Evolutionary conservation across 92 coral and sea anemone genomes (phyloP), one percentile per base, ranked within the genome.

Genomic region (Palythoa heliodiscus): DNA sequence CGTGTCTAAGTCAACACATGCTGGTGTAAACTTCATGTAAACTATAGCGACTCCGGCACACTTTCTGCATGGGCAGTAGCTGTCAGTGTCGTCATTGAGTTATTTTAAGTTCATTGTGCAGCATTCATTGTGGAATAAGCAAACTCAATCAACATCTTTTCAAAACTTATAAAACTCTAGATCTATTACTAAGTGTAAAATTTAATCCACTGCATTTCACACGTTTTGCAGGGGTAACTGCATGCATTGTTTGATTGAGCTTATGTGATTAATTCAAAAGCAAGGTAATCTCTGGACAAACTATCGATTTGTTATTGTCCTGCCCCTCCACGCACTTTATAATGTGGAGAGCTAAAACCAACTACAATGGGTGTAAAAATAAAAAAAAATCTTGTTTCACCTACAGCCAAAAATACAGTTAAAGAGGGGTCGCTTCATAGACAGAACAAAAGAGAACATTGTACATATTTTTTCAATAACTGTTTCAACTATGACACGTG

Each of bases 1-100:
- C 20, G 69, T 63, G 69, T 63, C 69, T 23, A 63, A 63, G 69
- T 63, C 69, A 63, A 63, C 69, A n/a, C 69, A 63, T 19, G 19
- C 3, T 3, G 17, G 69, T 63, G 22, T 9, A 63, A 55, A 55
- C 19, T 43, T 43, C 50, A 43, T 43, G 50, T 43, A 43, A 8
- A 8, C 50, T 43, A 5, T 43, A 43, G 50, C 50, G 5, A 43
- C 50, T 7, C 50, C 50, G n/a, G n/a, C n/a, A 43, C 0, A 7
- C 48, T 43, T 3, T 43, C 48, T 43, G 48, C n/a, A n/a, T n/a
- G n/a, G 48, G 48, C 48, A 43, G 48, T 43, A 43, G 48, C 48
- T 19, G 24, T 3, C 7, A 61, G 6, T 23, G 2, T 17, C 19
- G 11, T 61, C 25, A n/a, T 19, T 3, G 22, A n/a, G 69, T 61